Evolutionary conservation across 2,888 invertebrate genomes (phyloP).

Genomic region (Microctonus hyperodae): DNA sequence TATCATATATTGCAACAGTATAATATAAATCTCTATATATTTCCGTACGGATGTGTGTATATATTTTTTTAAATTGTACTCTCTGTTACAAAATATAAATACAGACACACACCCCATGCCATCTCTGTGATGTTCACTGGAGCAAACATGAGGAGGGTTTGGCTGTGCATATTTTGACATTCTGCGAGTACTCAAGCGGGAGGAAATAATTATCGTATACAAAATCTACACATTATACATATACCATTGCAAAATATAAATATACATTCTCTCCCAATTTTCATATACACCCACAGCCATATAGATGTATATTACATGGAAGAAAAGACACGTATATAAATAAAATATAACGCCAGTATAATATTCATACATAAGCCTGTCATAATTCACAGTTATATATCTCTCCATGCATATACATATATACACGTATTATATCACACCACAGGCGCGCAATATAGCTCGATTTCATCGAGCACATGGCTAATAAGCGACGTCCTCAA

Average conservation of each 20-base stretch:
- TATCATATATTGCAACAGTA: background rate
- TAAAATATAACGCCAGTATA: too few relatives aligned
- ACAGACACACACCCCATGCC: background rate
- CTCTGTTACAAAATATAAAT: too few relatives aligned
- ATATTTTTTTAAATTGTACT: background rate
- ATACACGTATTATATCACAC: background rate
- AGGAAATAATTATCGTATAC: conserved; percentile 32
- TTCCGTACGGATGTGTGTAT: background rate
- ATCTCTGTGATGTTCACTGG: conserved; percentile 3
- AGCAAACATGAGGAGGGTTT: conserved; percentile 21
- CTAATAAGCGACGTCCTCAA: conserved; percentile 27
- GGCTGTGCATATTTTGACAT: conserved; percentile 23
- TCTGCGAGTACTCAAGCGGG: conserved; percentile 22
- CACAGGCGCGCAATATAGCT: background rate
- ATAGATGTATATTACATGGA: too few relatives aligned
- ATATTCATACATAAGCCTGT: too few relatives aligned
- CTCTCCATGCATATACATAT: background rate
- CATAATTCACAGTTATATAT: too few relatives aligned
- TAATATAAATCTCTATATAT: background rate
- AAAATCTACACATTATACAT: conserved; percentile 21
- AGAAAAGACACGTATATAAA: too few relatives aligned
- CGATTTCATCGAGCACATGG: conserved; percentile 23
- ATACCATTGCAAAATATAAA: background rate
- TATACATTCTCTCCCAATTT: too few relatives aligned
- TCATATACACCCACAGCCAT: too few relatives aligned